Evolutionary conservation across 2,888 invertebrate genomes (phyloP), one percentile per base, ranked within the genome.

Genomic region (Choreutis nemorana): DNA sequence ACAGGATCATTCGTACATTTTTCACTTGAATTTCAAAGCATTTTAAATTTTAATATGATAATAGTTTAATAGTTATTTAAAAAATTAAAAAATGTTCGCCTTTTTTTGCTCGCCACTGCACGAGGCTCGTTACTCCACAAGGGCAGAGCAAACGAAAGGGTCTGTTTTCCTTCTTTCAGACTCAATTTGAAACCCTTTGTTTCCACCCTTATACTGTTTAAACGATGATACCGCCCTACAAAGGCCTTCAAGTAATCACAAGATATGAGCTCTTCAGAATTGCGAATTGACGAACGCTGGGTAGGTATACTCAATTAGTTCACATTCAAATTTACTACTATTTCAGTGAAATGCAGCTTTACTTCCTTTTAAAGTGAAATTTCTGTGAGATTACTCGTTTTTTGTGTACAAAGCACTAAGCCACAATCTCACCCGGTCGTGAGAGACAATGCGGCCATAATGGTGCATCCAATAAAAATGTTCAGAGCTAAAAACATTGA

Each of bases 151-250:
- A 60, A 62, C 57, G 60, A 37, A 43, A 46, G 46, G 41, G 34
- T 35, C 50, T 50, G 61, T 64, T 60, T 68, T 67, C 56, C 56
- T 55, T 45, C 48, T 44, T 48, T 47, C 50, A 49, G 55, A 43
- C 53, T 55, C 60, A 58, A 65, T 65, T 66, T 51, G 49, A 42
- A 48, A 33, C 54, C 54, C 51, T 55, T 63, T 65, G 62, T 61
- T 57, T 49, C 44, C 44, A 45, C 40, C 44, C 45, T 50, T 43
- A 41, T 12, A 12, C 24, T 26, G 12, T 26, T 26, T 26, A 26
- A 14, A 14, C 14, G 26, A 14, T 26, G 26, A 14, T 26, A 15
- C 9, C 2, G 26, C 26, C 7, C 26, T 18, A 6, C 8, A 6
- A 8, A 6, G 4, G 8, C 5, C 8, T 18, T 18, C 5, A 18